These are phyloP conservation scores for Streblospio benedicti DNA, from an alignment of 1,140 invertebrate species.

Conservation along the genomic window DNA sequence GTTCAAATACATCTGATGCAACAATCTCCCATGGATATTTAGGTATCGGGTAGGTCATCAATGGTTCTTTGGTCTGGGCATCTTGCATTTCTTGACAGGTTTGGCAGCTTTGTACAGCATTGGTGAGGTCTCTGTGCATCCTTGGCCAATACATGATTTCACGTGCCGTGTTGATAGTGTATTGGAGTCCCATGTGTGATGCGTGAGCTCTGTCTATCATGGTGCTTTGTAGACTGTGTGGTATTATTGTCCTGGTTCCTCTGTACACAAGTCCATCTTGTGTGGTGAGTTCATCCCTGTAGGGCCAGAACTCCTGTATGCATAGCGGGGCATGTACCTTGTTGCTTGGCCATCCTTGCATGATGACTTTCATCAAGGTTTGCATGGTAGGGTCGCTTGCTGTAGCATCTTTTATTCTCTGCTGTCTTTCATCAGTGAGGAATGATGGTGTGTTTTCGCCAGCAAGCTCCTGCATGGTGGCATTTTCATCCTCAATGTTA, in stretches of 20 bases:
- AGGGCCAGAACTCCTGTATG: too few relatives aligned
- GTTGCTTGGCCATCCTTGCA: constrained; percentile 41
- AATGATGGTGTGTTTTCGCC: too few relatives aligned
- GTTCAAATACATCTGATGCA: too few relatives aligned
- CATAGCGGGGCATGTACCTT: too few relatives aligned
- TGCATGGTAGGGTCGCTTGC: too few relatives aligned
- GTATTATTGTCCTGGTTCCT: not conserved
- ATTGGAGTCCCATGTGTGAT: not conserved
- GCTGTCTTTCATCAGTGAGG: too few relatives aligned
- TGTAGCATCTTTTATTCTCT: too few relatives aligned
- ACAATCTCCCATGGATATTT: too few relatives aligned
- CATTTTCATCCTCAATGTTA: too few relatives aligned
- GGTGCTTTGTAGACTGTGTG: not conserved
- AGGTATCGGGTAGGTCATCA: too few relatives aligned
- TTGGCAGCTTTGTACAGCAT: constrained; percentile 5
- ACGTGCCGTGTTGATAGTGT: too few relatives aligned
- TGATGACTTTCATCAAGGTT: constrained; percentile 16
- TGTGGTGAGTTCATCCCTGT: constrained; percentile 5
- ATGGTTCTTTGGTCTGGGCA: constrained; percentile 3
- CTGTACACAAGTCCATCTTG: constrained; percentile 2
- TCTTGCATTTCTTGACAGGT: not conserved
- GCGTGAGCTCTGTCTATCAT: not conserved
- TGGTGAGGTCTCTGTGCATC: constrained; percentile 20
- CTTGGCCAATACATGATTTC: constrained; percentile 26
- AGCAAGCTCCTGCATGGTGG: too few relatives aligned